Evolutionary conservation across 2,797 vertebrate genomes (phyloP).

Genomic region (Adrianichthys oophorus): DNA sequence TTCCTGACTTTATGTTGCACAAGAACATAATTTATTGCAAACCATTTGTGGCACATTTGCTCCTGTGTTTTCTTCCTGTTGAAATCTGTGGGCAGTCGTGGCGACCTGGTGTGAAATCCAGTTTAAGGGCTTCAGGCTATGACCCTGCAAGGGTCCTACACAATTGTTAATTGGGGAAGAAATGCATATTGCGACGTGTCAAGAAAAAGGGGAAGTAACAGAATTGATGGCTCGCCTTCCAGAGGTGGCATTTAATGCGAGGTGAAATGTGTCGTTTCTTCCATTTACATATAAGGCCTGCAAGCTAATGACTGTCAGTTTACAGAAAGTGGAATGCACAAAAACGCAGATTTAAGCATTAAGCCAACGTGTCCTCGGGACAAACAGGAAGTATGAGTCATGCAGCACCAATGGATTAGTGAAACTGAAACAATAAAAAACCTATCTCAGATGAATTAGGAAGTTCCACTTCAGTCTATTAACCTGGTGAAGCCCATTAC

Average conservation of each 20-base stretch:
- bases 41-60: background rate
- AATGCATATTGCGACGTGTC: slow-evolving; percentile 55
- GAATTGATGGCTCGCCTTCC: slow-evolving; percentile 44
- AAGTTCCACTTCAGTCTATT: no score
- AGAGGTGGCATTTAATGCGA: slow-evolving; percentile 63
- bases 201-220: background rate
- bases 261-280: slow-evolving; percentile 15
- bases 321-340: slow-evolving; percentile 13
- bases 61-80: background rate
- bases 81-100: slow-evolving; percentile 5
- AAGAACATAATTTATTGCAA: background rate
- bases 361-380: background rate
- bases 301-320: slow-evolving; percentile 21
- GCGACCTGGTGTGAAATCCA: slow-evolving; percentile 29
- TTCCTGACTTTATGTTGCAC: background rate
- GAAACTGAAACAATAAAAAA: background rate
- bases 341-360: slow-evolving; percentile 23
- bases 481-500: no score
- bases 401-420: slow-evolving; percentile 21
- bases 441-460: background rate
- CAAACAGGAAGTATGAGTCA: slow-evolving; percentile 30
- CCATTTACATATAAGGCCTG: slow-evolving; percentile 51
- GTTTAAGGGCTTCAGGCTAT: slow-evolving; percentile 21
- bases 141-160: slow-evolving; percentile 8
- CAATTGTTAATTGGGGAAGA: slow-evolving; percentile 34